Evolutionary conservation across 2,888 invertebrate genomes (phyloP).

Genomic region (Himalopsyche japonica): DNA sequence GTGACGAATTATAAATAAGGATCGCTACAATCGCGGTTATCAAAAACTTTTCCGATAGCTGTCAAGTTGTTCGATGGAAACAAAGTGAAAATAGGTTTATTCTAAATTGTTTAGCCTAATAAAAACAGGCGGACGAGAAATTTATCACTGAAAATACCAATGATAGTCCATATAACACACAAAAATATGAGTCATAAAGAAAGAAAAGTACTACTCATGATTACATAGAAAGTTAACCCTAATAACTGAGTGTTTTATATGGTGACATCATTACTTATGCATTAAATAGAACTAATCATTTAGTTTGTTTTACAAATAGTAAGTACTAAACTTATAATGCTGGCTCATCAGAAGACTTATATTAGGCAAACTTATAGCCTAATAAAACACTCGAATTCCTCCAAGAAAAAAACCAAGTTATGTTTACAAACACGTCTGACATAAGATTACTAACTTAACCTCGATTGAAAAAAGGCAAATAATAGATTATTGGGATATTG

Average conservation of each 20-base stretch:
- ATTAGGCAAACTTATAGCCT: not conserved
- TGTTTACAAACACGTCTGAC: slow-evolving; percentile 34
- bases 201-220: not conserved
- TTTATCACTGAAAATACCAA: not conserved
- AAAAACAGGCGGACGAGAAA: not conserved
- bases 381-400: not conserved
- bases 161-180: not conserved
- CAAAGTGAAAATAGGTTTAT: too few relatives aligned
- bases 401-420: not conserved
- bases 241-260: not conserved
- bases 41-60: too few relatives aligned
- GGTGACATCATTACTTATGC: slow-evolving; percentile 5
- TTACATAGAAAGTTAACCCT: slow-evolving; percentile 32
- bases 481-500: not conserved
- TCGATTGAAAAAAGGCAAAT: not conserved
- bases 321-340: not conserved
- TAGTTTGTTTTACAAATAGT: not conserved
- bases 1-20: too few relatives aligned
- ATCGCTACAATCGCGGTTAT: too few relatives aligned
- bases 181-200: not conserved
- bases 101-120: too few relatives aligned
- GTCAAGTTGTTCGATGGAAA: too few relatives aligned
- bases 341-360: not conserved
- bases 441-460: not conserved
- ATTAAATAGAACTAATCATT: not conserved